phyloP scores from a whole-genome alignment of 2,797 vertebrate species.

The Chelon labrosus region DNA sequence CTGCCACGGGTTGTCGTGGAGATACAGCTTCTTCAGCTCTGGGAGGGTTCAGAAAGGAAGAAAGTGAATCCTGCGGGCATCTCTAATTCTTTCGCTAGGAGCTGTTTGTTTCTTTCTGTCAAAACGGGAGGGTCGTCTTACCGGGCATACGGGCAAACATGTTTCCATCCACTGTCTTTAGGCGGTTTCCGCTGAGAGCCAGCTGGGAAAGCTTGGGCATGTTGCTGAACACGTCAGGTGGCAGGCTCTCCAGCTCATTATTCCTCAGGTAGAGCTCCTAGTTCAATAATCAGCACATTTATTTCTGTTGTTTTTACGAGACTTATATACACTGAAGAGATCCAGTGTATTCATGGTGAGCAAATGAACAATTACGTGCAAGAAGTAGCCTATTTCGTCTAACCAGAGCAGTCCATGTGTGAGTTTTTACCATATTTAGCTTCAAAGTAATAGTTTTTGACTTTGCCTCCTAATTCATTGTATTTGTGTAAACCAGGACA shows the following conservation, averaged over 20 bases:
- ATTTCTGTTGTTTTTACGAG: neutral
- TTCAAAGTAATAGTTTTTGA: neutral
- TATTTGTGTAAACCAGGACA: neutral
- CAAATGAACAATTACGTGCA: neutral
- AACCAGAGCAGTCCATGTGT: neutral
- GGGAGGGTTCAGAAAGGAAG: conserved; percentile 14
- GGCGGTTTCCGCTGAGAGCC: conserved; percentile 83
- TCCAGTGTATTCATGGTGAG: neutral
- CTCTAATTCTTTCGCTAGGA: neutral
- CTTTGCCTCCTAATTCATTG: neutral
- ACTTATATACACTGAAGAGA: neutral
- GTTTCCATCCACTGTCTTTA: conserved; percentile 81
- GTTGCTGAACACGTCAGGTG: conserved; percentile 77
- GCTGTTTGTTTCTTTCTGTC: conserved; percentile 7
- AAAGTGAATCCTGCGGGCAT: neutral
- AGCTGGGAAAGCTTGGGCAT: conserved; percentile 80
- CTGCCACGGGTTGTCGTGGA: conserved; percentile 84
- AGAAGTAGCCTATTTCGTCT: neutral
- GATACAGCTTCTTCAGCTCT: conserved; percentile 81
- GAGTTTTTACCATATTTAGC: neutral
- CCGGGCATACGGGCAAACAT: conserved; percentile 77
- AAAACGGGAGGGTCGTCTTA: conserved; percentile 58
- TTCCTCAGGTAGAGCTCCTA: conserved; percentile 86
- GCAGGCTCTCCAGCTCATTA: conserved; percentile 79
- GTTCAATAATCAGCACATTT: conserved; percentile 33